phyloP scores from a whole-genome alignment of 2,797 vertebrate genomes.

The Tympanoctomys barrerae region DNA sequence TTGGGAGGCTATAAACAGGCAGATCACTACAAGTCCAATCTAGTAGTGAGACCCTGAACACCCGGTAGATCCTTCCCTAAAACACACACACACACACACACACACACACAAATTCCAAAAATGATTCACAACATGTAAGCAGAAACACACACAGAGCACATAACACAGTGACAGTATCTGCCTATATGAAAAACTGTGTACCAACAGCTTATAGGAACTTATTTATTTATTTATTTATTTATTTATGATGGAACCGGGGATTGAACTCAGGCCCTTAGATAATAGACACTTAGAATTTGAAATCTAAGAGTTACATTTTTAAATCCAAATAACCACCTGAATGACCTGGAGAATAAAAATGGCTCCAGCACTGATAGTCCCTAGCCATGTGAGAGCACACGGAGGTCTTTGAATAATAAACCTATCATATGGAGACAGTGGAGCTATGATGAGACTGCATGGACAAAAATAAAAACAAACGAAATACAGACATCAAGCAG shows the following conservation, averaged over 20 bases:
- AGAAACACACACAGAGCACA: not conserved
- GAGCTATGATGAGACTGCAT: not conserved
- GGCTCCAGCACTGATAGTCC: not conserved
- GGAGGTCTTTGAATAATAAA: not conserved
- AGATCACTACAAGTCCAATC: no score
- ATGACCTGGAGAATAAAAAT: not conserved
- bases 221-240: no score
- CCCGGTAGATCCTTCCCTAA: no score
- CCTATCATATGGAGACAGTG: not conserved
- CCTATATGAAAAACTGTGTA: not conserved
- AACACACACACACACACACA: no score
- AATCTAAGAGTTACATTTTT: not conserved
- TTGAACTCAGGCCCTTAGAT: no score
- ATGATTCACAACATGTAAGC: not conserved
- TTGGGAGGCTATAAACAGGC: no score
- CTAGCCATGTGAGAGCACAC: not conserved
- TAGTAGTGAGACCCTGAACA: no score
- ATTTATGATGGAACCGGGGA: no score
- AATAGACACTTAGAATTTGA: not conserved
- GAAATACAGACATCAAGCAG: not conserved
- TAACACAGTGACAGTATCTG: not conserved
- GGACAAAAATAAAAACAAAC: not conserved
- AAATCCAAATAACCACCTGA: not conserved
- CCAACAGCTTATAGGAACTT: not conserved
- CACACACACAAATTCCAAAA: conserved; percentile 2